These are phyloP conservation scores for Pelosia muscerda DNA, from an alignment of 2,888 invertebrate genomes.

Conservation along the genomic window DNA sequence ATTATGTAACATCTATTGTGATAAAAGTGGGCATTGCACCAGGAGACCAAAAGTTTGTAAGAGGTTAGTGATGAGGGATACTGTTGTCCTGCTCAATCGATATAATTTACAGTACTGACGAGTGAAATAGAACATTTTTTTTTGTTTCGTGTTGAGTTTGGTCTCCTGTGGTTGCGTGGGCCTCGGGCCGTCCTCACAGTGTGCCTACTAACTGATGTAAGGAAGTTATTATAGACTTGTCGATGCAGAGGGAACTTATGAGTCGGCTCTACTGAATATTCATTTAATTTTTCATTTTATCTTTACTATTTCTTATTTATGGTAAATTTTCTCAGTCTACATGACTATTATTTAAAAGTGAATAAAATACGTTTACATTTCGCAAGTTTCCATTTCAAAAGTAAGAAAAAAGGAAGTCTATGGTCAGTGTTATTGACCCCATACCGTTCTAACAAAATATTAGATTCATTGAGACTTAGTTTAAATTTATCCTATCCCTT, in stretches of 20 bases:
- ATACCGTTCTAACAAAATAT: background rate
- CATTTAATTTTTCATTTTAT: slow-evolving; percentile 7
- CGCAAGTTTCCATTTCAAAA: background rate
- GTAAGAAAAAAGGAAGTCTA: background rate
- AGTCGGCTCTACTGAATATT: slow-evolving; percentile 41
- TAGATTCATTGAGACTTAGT: background rate
- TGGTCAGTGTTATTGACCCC: background rate
- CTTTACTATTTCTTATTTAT: background rate
- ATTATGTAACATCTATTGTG: slow-evolving; percentile 57
- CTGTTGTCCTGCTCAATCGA: slow-evolving; percentile 52
- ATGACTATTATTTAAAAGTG: background rate
- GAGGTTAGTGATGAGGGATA: slow-evolving; percentile 30
- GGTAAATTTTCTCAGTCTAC: background rate
- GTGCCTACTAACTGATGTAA: slow-evolving; percentile 70
- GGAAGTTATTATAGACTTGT: slow-evolving; percentile 42
- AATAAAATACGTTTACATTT: background rate
- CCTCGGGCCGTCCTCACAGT: slow-evolving; percentile 76
- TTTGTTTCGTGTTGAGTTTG: slow-evolving; percentile 38
- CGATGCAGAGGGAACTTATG: slow-evolving; percentile 46
- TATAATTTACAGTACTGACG: slow-evolving; percentile 42
- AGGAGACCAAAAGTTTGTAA: slow-evolving; percentile 45
- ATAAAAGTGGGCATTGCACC: slow-evolving; percentile 52
- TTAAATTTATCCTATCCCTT: background rate
- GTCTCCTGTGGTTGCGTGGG: slow-evolving; percentile 67
- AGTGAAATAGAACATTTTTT: slow-evolving; percentile 43